Evolutionary conservation across 1,140 invertebrate genomes (phyloP).

Genomic region (Pemphigus obesinymphae): DNA sequence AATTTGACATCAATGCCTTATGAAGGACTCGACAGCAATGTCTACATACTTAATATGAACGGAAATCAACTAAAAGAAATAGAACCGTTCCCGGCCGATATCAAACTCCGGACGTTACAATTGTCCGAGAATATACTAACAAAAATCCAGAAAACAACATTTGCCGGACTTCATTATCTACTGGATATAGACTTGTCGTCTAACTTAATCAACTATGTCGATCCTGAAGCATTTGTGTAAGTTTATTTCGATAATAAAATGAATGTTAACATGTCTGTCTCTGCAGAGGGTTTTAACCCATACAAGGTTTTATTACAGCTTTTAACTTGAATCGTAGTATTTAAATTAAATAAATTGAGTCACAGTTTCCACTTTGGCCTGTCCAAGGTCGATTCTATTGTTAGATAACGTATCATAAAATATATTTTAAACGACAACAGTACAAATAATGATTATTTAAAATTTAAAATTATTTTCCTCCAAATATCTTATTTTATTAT

Average conservation of each 20-base stretch:
- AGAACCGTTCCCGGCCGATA: conserved; percentile 59
- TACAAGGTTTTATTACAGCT: not conserved
- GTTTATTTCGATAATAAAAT: conserved; percentile 46
- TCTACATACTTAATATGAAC: conserved; percentile 67
- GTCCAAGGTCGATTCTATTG: conserved; percentile 33
- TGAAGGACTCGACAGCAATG: conserved; percentile 58
- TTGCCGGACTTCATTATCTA: conserved; percentile 61
- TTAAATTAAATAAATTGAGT: conserved; percentile 30
- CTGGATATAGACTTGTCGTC: conserved; percentile 65
- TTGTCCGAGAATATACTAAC: conserved; percentile 63
- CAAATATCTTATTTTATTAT: too few relatives aligned
- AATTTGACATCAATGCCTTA: conserved; percentile 66
- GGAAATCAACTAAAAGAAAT: conserved; percentile 62
- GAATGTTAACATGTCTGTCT: not conserved
- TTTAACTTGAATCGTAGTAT: conserved; percentile 5
- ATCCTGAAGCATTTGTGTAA: conserved; percentile 66
- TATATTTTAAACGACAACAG: not conserved
- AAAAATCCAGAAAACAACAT: conserved; percentile 58
- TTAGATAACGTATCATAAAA: not conserved
- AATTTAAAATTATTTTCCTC: not conserved
- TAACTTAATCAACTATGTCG: conserved; percentile 60
- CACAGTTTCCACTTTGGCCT: not conserved
- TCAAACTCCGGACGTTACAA: conserved; percentile 65
- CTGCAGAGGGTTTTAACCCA: not conserved
- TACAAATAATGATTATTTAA: not conserved